Conservation (phyloP, 1,140 invertebrate species). For the Leptinotarsa texana region DNA sequence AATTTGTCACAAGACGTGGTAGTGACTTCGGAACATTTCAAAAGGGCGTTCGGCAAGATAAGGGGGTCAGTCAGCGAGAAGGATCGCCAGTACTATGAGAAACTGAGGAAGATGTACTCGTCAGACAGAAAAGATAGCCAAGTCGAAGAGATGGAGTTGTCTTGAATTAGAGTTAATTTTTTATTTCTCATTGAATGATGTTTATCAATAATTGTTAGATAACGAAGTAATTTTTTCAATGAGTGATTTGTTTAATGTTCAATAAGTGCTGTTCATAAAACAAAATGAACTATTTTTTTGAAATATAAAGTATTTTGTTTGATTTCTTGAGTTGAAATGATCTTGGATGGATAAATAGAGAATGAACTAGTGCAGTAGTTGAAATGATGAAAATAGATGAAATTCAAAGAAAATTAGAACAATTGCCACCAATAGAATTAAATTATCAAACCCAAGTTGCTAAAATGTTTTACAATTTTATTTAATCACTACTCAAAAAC, state of each 20-base stretch:
- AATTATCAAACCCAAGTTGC: too few species aligned
- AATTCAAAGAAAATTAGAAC: too few species aligned
- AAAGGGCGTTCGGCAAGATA: slow-evolving; percentile 71
- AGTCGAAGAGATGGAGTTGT: slow-evolving; percentile 54
- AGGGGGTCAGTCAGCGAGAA: slow-evolving; percentile 79
- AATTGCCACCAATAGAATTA: too few species aligned
- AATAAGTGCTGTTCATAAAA: neutral
- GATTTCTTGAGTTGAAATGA: neutral
- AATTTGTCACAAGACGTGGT: slow-evolving; percentile 42
- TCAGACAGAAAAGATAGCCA: slow-evolving; percentile 42
- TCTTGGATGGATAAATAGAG: too few species aligned
- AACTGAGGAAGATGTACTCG: slow-evolving; percentile 49
- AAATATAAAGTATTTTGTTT: neutral
- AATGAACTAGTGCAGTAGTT: too few species aligned
- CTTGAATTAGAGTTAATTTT: slow-evolving; percentile 32
- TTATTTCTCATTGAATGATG: neutral
- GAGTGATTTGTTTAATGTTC: neutral
- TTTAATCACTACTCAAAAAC: too few species aligned
- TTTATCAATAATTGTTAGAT: neutral
- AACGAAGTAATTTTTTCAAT: slow-evolving; percentile 3
- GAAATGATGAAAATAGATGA: too few species aligned
- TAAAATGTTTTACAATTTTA: too few species aligned
- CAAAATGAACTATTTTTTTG: neutral
- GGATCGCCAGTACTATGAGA: slow-evolving; percentile 54
- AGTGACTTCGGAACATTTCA: slow-evolving; percentile 59